Base-by-base conservation (phyloP, 2,113 vertebrate genomes). In the Onychorhynchus coronatus region DNA sequence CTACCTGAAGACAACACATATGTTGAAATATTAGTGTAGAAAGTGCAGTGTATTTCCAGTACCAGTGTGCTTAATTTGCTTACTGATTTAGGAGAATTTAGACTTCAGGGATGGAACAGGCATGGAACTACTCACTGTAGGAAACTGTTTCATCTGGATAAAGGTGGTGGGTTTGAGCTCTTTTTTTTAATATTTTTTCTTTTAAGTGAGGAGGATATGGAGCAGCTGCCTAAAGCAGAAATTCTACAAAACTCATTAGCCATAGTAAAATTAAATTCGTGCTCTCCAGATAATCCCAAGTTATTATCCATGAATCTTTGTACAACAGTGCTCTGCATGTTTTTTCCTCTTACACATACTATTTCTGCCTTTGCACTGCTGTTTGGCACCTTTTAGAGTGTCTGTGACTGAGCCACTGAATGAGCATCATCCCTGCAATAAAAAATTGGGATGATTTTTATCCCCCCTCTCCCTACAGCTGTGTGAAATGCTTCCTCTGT, bases 171-270 rank as follows among this genome's bases (percentile, higher is more conserved):
- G 18, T 72, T 73, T 39, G 17, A 25, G 18, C 8, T 23, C 27
- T 5, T 3, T 7, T 22, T 42, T 35, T 41, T 42, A 42, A 76
- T 49, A 22, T 35, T 50, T 73, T 50, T 41, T 5, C 7, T 74
- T 70, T 71, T 31, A 75, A 72, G 39, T 33, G 20, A 68, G 44
- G 35, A 84, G 14, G n/a, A 72, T 92, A 62, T 33, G 37, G 44
- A 88, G 12, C 59, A 52, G 47, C 61, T 82, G 89, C 76, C 83
- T 95, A 87, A 95, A 96, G 58, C 49, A 96, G 37, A 88, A 97
- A 94, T 85, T 47, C 49, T 91, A 85, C 71, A 92, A 94, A 93
- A 93, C 62, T 95, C 91, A 82, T 95, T 95, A 93, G 30, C 66
- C 10, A 27, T 41, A 79, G n/a, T 66, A 71, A 88, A 96, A 93